Conservation (phyloP, 2,113 vertebrate genomes). For the Pitta sordida region DNA sequence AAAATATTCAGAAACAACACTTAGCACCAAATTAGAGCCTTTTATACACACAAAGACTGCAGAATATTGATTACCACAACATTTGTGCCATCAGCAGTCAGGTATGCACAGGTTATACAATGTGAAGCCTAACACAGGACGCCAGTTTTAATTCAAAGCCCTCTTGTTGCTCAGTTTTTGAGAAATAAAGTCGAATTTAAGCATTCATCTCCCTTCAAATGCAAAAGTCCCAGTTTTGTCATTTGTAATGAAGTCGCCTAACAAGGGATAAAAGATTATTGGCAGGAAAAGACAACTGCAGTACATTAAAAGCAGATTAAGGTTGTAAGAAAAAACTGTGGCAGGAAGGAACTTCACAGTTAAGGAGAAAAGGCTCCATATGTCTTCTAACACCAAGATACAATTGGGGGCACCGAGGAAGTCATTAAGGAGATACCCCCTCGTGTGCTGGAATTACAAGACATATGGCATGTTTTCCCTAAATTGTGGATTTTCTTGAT, state of each 20-base stretch:
- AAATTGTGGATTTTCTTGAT: conserved; percentile 44
- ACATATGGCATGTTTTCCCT: conserved; percentile 62
- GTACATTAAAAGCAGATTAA: conserved; percentile 79
- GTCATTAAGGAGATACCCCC: conserved; percentile 71
- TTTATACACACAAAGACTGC: neutral
- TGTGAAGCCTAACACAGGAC: neutral
- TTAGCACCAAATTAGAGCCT: neutral
- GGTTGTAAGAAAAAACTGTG: conserved; percentile 66
- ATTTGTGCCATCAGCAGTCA: neutral
- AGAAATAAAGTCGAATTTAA: conserved; percentile 1
- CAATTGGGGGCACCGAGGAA: conserved; percentile 49
- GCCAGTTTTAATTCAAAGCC: neutral
- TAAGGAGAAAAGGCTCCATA: conserved; percentile 60
- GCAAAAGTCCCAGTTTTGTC: conserved; percentile 18
- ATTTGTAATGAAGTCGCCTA: conserved; percentile 60
- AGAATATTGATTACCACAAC: neutral
- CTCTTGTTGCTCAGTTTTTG: neutral
- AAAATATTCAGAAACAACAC: neutral
- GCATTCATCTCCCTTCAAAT: neutral
- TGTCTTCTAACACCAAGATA: conserved; percentile 50
- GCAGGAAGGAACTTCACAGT: conserved; percentile 62
- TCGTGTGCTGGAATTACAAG: conserved; percentile 59
- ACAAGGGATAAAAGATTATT: conserved; percentile 75
- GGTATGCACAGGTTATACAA: neutral
- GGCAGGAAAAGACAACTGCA: conserved; percentile 62